Percentiles rank a stretch among this genome's conserved stretches.
phyloP scores from a whole-genome alignment of 2,113 vertebrate genomes.

The Pardalotus punctatus region DNA sequence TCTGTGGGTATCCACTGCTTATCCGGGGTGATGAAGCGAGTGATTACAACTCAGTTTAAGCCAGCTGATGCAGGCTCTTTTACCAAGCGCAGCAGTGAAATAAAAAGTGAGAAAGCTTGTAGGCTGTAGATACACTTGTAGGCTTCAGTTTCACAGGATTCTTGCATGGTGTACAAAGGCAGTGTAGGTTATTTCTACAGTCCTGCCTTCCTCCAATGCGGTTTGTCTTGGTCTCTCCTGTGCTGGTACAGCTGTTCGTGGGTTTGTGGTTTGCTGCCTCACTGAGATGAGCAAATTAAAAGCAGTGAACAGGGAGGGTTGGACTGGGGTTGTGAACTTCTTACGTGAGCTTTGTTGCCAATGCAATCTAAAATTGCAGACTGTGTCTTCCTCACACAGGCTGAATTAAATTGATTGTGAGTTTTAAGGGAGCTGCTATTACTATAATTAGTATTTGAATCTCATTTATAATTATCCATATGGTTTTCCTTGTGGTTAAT shows the following conservation, averaged over 20 bases:
- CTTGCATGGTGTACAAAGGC: background rate
- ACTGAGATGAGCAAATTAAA: background rate
- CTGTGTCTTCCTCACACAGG: background rate
- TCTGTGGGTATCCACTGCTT: background rate
- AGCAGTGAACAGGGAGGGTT: background rate
- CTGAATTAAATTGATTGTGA: background rate
- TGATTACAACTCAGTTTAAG: background rate
- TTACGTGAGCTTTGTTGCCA: background rate
- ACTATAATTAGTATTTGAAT: background rate
- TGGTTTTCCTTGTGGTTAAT: background rate
- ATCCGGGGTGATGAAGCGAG: background rate
- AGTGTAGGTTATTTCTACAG: background rate
- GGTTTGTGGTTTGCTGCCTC: background rate
- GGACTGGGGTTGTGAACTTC: background rate
- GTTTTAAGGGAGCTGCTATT: background rate
- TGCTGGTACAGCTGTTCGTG: background rate
- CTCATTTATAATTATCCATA: background rate
- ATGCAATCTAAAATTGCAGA: background rate
- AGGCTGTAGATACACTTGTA: background rate
- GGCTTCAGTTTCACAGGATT: background rate
- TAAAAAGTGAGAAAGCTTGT: background rate
- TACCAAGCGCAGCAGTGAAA: background rate
- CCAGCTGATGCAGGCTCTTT: background rate
- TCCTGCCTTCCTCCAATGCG: fast-evolving
- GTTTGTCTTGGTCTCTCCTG: fast-evolving